Evolutionary conservation across 2,797 vertebrate genomes (phyloP), one percentile per base, ranked within the genome.

Genomic region (Etheostoma perlongum): DNA sequence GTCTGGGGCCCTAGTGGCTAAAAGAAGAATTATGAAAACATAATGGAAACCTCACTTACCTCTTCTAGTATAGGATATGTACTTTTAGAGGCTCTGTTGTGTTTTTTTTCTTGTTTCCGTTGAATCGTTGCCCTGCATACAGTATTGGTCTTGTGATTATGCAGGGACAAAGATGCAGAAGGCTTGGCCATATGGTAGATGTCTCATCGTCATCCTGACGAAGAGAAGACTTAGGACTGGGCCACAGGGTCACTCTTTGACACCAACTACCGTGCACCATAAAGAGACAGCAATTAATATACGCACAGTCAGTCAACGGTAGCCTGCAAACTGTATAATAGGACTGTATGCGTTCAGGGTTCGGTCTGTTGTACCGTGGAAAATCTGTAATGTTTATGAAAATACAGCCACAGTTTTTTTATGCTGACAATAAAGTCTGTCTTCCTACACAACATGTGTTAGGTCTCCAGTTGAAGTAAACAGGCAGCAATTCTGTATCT

Each of bases 141-240:
- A 73, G 89, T 82, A 52, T 66, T 47, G 84, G 62, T 78, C 67
- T 72, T 79, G 83, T 93, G 91, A 95, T 95, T 95, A 95, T 94
- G 93, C 92, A 91, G 87, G 84, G 80, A 85, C 77, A 88, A 85
- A 77, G 87, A 89, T 93, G 92, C 95, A 94, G 94, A 94, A 94
- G 95, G 94, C 89, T 59, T 58, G 86, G 88, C 94, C 94, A 95
- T 96, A 95, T 95, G 95, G 93, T 92, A 59, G 87, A 92, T 93
- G 93, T 95, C 94, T 93, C 86, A 82, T 89, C 88, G 48, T 76
- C 81, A 67, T 78, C 66, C 82, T 86, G 89, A 90, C 76, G 80
- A 79, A 79, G 84, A 82, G 78, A 85, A 80, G 88, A 72, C 83
- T 83, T 65, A 72, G 71, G 69, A 87, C 70, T 14, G 69, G 78